phyloP scores from a whole-genome alignment of 2,797 vertebrate genomes.

The Enteromius unitaeniatus region DNA sequence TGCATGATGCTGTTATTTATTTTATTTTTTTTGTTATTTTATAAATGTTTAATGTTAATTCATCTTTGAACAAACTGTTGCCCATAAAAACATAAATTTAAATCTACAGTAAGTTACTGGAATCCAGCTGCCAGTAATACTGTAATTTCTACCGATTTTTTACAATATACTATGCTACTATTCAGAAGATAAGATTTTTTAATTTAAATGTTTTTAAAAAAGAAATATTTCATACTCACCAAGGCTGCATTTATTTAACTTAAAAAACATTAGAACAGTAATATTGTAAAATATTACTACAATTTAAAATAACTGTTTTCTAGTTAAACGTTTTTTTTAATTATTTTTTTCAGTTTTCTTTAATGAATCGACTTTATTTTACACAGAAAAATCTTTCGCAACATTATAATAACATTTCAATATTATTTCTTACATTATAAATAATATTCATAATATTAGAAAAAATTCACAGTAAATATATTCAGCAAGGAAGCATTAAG shows the following conservation, averaged over 20 bases:
- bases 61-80: no score
- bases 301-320: background rate
- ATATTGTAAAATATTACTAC: background rate
- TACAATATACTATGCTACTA: background rate
- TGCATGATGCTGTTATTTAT: no score
- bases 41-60: no score
- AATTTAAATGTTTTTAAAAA: background rate
- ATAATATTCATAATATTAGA: no score
- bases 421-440: no score
- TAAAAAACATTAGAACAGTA: background rate
- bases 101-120: no score
- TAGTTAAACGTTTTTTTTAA: background rate
- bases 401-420: background rate
- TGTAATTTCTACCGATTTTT: no score
- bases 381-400: background rate
- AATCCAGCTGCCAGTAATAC: no score
- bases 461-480: no score
- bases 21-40: no score
- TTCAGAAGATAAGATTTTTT: background rate
- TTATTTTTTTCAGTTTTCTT: no score
- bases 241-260: background rate
- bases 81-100: no score
- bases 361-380: background rate
- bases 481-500: background rate
- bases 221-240: background rate